A percentile compares a stretch with the other conserved stretches of the same genome.
These are phyloP conservation scores for Lasioglossum baleicum DNA, from an alignment of 1,140 invertebrate species.

Conservation along the genomic window DNA sequence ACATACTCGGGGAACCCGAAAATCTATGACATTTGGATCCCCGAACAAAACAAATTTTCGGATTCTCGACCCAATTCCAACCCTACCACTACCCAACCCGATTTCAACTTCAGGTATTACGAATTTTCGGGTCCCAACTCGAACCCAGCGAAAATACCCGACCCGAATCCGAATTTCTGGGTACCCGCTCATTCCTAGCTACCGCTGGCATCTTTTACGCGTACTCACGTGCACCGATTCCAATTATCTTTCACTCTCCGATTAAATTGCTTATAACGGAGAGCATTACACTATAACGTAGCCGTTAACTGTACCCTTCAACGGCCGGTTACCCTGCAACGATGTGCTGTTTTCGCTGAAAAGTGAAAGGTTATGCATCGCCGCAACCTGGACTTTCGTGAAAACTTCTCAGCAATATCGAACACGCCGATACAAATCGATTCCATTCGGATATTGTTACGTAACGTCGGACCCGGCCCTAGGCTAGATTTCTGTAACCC, in stretches of 20 bases:
- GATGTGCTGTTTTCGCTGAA: slow-evolving; percentile 1
- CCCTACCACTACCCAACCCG: too few species aligned
- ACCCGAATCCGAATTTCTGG: too few species aligned
- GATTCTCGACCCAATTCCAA: too few species aligned
- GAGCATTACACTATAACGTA: neutral
- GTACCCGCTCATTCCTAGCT: too few species aligned
- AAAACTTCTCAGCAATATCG: too few species aligned
- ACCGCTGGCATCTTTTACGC: neutral
- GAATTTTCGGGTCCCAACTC: too few species aligned
- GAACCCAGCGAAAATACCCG: too few species aligned
- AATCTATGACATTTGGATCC: too few species aligned
- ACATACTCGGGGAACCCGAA: too few species aligned
- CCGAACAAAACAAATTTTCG: too few species aligned
- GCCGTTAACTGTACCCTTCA: neutral
- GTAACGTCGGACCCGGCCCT: neutral
- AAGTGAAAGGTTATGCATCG: slow-evolving; percentile 15
- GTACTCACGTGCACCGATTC: neutral
- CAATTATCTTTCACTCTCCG: neutral
- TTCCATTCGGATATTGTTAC: slow-evolving; percentile 19
- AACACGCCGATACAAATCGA: slow-evolving; percentile 2
- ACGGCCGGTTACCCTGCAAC: too few species aligned
- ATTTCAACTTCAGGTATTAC: too few species aligned
- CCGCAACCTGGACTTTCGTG: neutral
- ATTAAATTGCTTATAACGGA: neutral
- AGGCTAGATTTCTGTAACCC: slow-evolving; percentile 1